These are phyloP conservation scores for Himalopsyche kuldschensis DNA, from an alignment of 2,888 invertebrate species.

Conservation along the genomic window DNA sequence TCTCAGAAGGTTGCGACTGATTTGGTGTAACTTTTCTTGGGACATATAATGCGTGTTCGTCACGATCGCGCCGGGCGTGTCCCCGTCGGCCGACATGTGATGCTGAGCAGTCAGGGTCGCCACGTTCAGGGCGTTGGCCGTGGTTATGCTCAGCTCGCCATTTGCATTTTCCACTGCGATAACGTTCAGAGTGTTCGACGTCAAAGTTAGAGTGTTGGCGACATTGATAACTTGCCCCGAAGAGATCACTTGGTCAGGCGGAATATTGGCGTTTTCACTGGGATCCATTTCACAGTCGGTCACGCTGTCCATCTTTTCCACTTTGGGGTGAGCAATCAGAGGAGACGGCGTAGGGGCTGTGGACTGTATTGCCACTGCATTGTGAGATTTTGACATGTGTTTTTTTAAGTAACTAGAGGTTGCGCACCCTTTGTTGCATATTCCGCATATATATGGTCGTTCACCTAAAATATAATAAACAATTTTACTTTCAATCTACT, in stretches of 20 bases:
- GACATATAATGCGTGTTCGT: slow-evolving; percentile 28
- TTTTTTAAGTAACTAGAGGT: slow-evolving; percentile 49
- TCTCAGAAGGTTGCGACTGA: slow-evolving; percentile 51
- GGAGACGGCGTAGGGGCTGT: neutral
- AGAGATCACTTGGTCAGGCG: neutral
- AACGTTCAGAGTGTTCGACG: slow-evolving; percentile 45
- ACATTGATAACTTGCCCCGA: slow-evolving; percentile 43
- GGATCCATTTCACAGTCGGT: neutral
- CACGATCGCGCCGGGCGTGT: slow-evolving; percentile 28
- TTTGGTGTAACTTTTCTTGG: slow-evolving; percentile 47
- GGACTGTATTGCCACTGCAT: neutral
- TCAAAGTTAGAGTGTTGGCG: slow-evolving; percentile 32
- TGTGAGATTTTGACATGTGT: slow-evolving; percentile 43
- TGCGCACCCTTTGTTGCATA: slow-evolving; percentile 50
- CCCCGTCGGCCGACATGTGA: neutral
- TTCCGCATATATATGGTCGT: slow-evolving; percentile 57
- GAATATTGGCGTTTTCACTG: neutral
- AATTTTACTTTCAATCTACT: neutral
- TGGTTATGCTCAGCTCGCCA: slow-evolving; percentile 44
- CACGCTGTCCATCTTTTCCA: neutral
- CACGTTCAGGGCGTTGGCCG: slow-evolving; percentile 31
- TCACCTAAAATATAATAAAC: slow-evolving; percentile 46
- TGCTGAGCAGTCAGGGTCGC: slow-evolving; percentile 24
- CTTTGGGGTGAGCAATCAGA: neutral
- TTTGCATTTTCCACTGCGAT: slow-evolving; percentile 46